phyloP scores from a whole-genome alignment of 2,113 vertebrate genomes.

The Clupea harengus region DNA sequence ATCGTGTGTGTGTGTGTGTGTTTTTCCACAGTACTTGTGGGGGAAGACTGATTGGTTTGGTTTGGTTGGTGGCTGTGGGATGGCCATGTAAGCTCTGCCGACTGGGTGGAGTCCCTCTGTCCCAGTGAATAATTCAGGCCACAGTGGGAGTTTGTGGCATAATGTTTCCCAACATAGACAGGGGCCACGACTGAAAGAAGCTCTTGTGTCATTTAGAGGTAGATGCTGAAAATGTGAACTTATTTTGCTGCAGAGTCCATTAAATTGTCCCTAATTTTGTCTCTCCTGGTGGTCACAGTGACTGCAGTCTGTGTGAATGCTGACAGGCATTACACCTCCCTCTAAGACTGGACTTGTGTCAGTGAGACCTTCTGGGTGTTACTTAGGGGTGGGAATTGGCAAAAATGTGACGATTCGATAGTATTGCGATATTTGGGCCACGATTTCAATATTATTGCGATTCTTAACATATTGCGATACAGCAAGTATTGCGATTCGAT shows the following conservation, averaged over 20 bases:
- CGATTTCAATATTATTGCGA: too few species aligned
- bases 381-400: too few species aligned
- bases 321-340: background rate
- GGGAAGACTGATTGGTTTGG: background rate
- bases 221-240: background rate
- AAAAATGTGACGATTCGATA: too few species aligned
- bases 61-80: background rate
- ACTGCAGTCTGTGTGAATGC: background rate
- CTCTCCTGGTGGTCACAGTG: background rate
- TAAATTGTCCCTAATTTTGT: background rate
- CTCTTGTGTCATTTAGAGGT: slow-evolving; percentile 1
- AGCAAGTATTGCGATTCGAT: too few species aligned
- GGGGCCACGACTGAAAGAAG: background rate
- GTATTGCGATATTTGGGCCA: too few species aligned
- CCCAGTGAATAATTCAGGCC: slow-evolving; percentile 3
- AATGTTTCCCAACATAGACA: slow-evolving; percentile 13
- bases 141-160: slow-evolving; percentile 15
- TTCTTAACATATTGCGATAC: too few species aligned
- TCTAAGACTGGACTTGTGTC: background rate
- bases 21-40: background rate
- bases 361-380: background rate
- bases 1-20: background rate
- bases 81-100: slow-evolving; percentile 1
- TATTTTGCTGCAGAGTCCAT: background rate
- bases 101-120: slow-evolving; percentile 15